Percentiles rank a stretch among this genome's conserved stretches.
Evolutionary conservation across 2,888 invertebrate genomes (phyloP).

Genomic region (Halictus ligatus): DNA sequence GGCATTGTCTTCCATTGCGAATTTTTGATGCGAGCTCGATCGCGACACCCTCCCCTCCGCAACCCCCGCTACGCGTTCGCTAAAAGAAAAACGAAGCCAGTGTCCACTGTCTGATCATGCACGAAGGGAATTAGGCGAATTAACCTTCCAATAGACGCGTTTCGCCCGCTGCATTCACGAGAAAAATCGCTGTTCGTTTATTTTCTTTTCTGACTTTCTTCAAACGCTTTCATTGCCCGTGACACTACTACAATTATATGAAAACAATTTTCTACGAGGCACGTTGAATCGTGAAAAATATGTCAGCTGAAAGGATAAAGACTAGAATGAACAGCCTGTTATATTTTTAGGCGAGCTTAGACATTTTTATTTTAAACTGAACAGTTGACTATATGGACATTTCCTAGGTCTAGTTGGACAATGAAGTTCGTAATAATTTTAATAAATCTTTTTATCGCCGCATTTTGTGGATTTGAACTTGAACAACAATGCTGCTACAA

Average conservation of each 20-base stretch:
- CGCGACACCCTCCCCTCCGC: background rate
- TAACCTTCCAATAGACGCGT: background rate
- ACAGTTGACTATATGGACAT: too few relatives aligned
- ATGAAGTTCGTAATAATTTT: too few relatives aligned
- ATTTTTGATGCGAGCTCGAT: slow-evolving; percentile 48
- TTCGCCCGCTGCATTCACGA: too few relatives aligned
- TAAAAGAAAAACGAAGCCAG: background rate
- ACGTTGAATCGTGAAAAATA: too few relatives aligned
- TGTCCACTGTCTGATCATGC: slow-evolving; percentile 1
- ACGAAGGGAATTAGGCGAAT: background rate
- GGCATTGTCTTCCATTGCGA: slow-evolving; percentile 49
- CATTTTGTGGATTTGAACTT: too few relatives aligned
- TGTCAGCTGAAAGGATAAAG: too few relatives aligned
- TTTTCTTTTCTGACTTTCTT: background rate
- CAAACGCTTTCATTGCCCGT: background rate
- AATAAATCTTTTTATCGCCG: too few relatives aligned
- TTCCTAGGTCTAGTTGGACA: too few relatives aligned
- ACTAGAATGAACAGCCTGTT: too few relatives aligned
- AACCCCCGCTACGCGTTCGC: background rate
- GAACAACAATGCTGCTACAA: too few relatives aligned
- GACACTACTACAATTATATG: background rate
- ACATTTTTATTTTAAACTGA: too few relatives aligned
- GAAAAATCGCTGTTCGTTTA: background rate
- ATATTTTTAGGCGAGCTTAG: too few relatives aligned
- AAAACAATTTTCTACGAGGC: background rate